These are phyloP conservation scores for Microcebus jonahi DNA, from an alignment of 2,113 vertebrate genomes.

Conservation along the genomic window DNA sequence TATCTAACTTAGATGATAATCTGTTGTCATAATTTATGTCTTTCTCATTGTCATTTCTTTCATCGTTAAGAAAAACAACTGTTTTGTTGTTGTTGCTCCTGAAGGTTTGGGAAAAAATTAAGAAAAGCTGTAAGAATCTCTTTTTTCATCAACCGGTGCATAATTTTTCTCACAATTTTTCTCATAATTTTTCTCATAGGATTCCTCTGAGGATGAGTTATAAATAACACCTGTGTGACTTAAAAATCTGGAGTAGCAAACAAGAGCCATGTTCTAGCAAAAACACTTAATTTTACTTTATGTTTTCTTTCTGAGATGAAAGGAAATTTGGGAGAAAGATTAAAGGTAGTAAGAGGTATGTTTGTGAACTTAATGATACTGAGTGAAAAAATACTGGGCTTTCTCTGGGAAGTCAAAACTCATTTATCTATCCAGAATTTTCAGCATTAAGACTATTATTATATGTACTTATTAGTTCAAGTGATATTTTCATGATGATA, in stretches of 20 bases:
- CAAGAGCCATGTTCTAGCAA: neutral
- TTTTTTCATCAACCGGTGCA: neutral
- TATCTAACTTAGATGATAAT: neutral
- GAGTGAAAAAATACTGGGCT: neutral
- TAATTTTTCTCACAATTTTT: neutral
- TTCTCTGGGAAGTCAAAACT: neutral
- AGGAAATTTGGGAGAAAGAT: neutral
- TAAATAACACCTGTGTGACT: neutral
- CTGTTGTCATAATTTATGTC: neutral
- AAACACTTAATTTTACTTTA: neutral
- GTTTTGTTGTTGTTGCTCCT: neutral
- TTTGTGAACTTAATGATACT: neutral
- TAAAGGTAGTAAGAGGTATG: neutral
- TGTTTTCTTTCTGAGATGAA: neutral
- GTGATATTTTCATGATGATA: neutral
- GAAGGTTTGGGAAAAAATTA: constrained; percentile 30
- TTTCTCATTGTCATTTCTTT: neutral
- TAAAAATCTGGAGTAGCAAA: neutral
- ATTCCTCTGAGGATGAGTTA: neutral
- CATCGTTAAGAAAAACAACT: neutral
- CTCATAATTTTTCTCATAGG: neutral
- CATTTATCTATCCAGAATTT: neutral
- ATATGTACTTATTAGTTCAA: neutral
- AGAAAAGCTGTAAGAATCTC: neutral
- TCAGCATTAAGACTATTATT: neutral